Percentiles rank a stretch among this genome's conserved stretches.
phyloP scores from a whole-genome alignment of 37 sponge, comb jelly and placozoan species.

The Eunapius fragilis region DNA sequence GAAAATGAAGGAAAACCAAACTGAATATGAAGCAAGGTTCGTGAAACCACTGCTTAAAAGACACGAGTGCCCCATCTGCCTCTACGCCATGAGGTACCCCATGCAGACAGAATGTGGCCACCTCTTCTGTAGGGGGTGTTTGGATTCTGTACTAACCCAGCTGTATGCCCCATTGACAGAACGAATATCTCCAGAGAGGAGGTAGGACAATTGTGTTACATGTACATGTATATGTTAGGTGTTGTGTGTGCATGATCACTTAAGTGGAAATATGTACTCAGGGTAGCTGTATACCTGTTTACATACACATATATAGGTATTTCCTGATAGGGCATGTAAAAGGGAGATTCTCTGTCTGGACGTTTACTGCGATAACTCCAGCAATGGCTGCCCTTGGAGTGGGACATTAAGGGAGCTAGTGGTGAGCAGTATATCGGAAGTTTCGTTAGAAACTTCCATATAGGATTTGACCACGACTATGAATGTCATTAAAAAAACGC shows the following conservation, averaged over 20 bases:
- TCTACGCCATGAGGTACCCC: constrained; percentile 40
- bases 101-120: constrained; percentile 75
- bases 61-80: constrained; percentile 62
- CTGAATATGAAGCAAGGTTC: no score
- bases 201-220: background rate
- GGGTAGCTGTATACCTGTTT: no score
- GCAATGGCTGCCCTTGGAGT: background rate
- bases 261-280: no score
- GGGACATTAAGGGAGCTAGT: background rate
- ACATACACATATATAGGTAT: background rate
- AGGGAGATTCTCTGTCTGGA: background rate
- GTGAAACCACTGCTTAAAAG: constrained; percentile 41
- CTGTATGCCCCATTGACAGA: constrained; percentile 61
- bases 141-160: constrained; percentile 37
- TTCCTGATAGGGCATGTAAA: background rate
- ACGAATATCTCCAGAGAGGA: constrained; percentile 1
- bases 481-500: no score
- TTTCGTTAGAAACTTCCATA: no score
- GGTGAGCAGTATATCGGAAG: no score
- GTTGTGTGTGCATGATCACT: no score
- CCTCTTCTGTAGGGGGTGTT: constrained; percentile 61
- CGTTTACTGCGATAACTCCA: background rate
- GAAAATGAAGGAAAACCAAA: no score
- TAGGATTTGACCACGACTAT: no score
- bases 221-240: no score